A percentile compares a stretch with the other conserved stretches of the same genome.
phyloP scores from a whole-genome alignment of 1,140 invertebrate species.

The Oncopeltus fasciatus region DNA sequence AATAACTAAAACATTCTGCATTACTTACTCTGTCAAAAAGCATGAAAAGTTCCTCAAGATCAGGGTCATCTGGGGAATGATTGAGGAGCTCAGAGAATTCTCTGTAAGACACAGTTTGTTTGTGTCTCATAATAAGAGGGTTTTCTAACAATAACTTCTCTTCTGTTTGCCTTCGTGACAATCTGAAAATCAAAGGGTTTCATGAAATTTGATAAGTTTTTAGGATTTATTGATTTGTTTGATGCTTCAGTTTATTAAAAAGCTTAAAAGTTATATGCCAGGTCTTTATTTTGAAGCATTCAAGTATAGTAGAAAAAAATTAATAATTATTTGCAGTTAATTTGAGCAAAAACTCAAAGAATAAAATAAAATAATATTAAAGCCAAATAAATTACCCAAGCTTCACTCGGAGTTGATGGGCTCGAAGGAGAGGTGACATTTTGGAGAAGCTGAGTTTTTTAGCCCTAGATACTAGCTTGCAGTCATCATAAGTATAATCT shows the following conservation, averaged over 20 bases:
- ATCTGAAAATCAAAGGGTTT: too few species aligned
- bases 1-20: too few species aligned
- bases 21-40: conserved; percentile 26
- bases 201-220: too few species aligned
- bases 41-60: conserved; percentile 32
- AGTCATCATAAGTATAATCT: conserved; percentile 89
- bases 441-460: conserved; percentile 64
- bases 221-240: too few species aligned
- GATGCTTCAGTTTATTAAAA: too few species aligned
- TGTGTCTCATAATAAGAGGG: conserved; percentile 20
- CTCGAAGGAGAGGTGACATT: conserved; percentile 57
- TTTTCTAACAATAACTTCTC: conserved; percentile 23
- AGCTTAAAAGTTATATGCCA: too few species aligned
- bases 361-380: conserved; percentile 1
- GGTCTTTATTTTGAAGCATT: too few species aligned
- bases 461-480: conserved; percentile 65
- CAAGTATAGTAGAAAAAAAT: too few species aligned
- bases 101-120: conserved; percentile 22
- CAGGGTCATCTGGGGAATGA: conserved; percentile 32
- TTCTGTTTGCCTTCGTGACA: conserved; percentile 27
- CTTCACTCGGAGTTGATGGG: conserved; percentile 53
- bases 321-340: too few species aligned
- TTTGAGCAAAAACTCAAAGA: too few species aligned
- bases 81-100: conserved; percentile 29
- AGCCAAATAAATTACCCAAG: conserved; percentile 39